Percentiles rank a stretch among this genome's conserved stretches.
Conservation (phyloP, 1,140 invertebrate genomes). For the Pygmarrhopalites habei region DNA sequence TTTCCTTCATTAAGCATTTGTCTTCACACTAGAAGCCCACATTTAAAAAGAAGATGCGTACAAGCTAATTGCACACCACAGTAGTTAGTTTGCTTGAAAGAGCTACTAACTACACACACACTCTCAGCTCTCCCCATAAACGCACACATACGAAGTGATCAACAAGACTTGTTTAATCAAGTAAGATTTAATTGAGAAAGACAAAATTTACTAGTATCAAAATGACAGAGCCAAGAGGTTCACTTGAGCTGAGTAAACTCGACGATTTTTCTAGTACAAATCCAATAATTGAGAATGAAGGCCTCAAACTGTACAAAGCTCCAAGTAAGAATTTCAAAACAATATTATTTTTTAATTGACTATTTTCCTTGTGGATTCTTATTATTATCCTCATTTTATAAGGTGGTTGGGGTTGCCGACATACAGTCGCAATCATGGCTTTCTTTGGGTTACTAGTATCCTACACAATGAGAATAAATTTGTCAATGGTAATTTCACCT, state of each 20-base stretch:
- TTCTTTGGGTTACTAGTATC: constrained; percentile 69
- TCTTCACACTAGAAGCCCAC: no score
- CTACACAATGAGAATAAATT: constrained; percentile 84
- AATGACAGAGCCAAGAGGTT: background rate
- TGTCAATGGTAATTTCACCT: constrained; percentile 66
- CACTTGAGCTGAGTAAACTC: background rate
- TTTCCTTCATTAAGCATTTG: no score
- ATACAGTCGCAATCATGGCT: constrained; percentile 39
- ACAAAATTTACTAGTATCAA: background rate
- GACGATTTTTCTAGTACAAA: background rate
- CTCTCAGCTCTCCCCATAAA: no score
- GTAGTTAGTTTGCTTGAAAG: no score
- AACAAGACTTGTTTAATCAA: no score
- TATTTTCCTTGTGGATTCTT: no score
- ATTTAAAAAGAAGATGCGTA: no score
- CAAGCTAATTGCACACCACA: no score
- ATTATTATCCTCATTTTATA: constrained; percentile 2
- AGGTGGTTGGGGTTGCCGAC: constrained; percentile 25
- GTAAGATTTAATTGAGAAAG: no score
- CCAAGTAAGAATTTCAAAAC: background rate
- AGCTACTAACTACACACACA: no score
- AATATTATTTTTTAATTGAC: background rate
- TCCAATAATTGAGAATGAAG: background rate
- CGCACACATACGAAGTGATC: no score
- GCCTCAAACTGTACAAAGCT: background rate